Base-by-base conservation (phyloP, 92 coral and sea anemone species). In the Porites evermanni region DNA sequence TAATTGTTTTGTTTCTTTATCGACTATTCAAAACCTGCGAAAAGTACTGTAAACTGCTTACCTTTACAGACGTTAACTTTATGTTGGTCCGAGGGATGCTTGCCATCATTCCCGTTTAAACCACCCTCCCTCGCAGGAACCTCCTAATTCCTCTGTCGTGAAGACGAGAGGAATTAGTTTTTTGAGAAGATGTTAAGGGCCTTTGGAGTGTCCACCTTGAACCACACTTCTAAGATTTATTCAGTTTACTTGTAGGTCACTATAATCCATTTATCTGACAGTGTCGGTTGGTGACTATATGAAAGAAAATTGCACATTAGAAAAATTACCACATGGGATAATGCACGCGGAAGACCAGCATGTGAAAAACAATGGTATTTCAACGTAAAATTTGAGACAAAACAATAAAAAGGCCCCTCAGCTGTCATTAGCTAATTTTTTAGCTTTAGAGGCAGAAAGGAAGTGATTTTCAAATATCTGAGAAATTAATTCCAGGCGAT, bases 111-210 rank as follows among this genome's bases (percentile, higher is more conserved):
- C 44, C 8, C 52, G n/a, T 77, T 72, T 9, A 12, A 12, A 26
- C 58, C 77, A 67, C 74, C 13, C 44, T 47, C 21, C 21, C 21
- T 21, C 79, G n/a, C 89, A 77, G 4, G 89, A 77, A 64, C 58
- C 29, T 52, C 68, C 89, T 2, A 86, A 18, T 69, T 77, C 89
- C 53, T 77, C 70, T 18, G 84, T 67, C 0, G 84, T 44, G 58
- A 86, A 86, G 4, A 86, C 89, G 8, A 86, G 89, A 14, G 89
- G 77, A 21, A 86, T 66, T 21, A 86, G 60, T 23, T 86, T 86
- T 52, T 66, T 73, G 7, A 87, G 74, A 72, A 87, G 90, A 47
- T 80, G 86, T 17, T 72, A 53, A 1, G 86, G 21, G 3, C 86
- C 86, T 50, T 87, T 87, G 50, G 77, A 24, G 67, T 78, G 86